These are phyloP conservation scores for Pelecanoides urinatrix DNA, from an alignment of 2,113 vertebrate genomes.

Conservation along the genomic window DNA sequence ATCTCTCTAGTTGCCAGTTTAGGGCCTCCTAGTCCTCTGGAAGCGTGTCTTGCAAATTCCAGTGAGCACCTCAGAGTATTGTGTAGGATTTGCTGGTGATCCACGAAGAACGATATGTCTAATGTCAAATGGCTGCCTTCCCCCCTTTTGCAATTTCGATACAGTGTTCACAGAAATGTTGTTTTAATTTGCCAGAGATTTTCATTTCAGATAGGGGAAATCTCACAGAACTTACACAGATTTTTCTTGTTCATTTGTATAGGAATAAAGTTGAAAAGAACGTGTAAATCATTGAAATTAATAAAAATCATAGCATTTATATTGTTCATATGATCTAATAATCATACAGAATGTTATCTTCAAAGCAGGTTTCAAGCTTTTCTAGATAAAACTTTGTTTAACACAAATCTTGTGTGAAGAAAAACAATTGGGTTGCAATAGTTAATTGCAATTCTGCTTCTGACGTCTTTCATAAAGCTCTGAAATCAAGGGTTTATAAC, in stretches of 20 bases:
- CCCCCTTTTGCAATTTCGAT: not conserved
- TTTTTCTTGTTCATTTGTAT: not conserved
- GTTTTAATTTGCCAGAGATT: not conserved
- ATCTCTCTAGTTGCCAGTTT: not conserved
- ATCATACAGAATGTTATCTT: not conserved
- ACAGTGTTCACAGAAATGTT: not conserved
- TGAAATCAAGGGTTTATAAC: not conserved
- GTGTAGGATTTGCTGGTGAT: not conserved
- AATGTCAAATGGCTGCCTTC: not conserved
- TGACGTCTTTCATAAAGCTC: not conserved
- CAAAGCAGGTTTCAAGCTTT: not conserved
- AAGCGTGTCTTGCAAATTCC: not conserved
- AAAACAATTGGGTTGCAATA: not conserved
- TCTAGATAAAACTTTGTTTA: not conserved
- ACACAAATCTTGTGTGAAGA: not conserved
- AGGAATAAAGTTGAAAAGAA: not conserved
- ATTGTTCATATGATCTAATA: not conserved
- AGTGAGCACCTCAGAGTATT: not conserved
- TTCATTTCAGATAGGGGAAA: not conserved
- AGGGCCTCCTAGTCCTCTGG: not conserved
- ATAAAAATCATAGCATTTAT: not conserved
- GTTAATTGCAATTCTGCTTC: not conserved
- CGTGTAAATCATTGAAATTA: not conserved
- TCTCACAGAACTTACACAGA: not conserved
- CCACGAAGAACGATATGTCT: not conserved